Evolutionary conservation across 2,888 invertebrate species (phyloP).

Genomic region (Monopis laevigella): DNA sequence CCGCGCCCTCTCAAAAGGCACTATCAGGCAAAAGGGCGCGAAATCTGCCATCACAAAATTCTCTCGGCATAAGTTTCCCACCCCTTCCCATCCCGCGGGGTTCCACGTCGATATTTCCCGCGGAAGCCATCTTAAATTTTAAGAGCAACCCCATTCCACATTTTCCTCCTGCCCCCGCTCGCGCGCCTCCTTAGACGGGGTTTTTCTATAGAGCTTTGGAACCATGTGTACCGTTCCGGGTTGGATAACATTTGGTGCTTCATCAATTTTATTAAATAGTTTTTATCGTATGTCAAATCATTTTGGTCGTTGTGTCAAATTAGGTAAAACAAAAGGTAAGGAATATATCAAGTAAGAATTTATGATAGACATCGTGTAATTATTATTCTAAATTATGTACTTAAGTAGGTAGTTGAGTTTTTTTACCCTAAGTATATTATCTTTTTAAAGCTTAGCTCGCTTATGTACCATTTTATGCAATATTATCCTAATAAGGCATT

Average conservation of each 20-base stretch:
- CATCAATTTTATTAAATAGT: background rate
- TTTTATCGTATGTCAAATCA: background rate
- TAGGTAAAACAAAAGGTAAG: background rate
- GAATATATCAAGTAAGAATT: too few species aligned
- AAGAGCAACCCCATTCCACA: conserved; percentile 34
- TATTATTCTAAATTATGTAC: too few species aligned
- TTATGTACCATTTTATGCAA: too few species aligned
- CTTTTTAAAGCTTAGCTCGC: too few species aligned
- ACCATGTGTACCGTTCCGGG: conserved; percentile 18
- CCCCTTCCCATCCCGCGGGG: conserved; percentile 19
- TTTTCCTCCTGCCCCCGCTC: conserved; percentile 16
- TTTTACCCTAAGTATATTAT: too few species aligned
- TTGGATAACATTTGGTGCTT: conserved; percentile 36
- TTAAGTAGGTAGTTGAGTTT: too few species aligned
- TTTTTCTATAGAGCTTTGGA: conserved; percentile 34
- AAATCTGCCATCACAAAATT: conserved; percentile 30
- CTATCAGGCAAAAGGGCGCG: background rate
- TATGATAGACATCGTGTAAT: too few species aligned
- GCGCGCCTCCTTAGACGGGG: conserved; percentile 53
- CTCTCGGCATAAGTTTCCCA: conserved; percentile 27
- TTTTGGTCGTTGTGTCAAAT: background rate
- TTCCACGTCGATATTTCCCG: conserved; percentile 55
- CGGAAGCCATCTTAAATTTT: conserved; percentile 67
- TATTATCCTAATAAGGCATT: too few species aligned
- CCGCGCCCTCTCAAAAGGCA: too few species aligned